These are phyloP conservation scores for Phoebastria nigripes DNA, from an alignment of 2,797 vertebrate genomes.

Conservation along the genomic window DNA sequence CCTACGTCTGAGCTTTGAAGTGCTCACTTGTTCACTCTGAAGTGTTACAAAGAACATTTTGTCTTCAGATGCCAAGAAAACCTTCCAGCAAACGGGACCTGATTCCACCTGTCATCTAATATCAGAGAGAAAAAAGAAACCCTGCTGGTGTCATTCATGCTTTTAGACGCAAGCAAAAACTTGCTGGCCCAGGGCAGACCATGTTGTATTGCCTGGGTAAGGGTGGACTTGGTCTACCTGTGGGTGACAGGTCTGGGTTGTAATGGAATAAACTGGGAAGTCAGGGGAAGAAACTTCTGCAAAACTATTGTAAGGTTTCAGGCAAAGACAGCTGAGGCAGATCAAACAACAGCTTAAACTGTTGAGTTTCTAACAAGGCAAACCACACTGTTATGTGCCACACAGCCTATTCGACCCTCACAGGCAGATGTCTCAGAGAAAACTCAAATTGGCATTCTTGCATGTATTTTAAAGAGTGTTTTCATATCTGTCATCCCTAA, in stretches of 20 bases:
- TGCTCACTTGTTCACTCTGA: slow-evolving; percentile 19
- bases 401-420: background rate
- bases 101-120: slow-evolving; percentile 28
- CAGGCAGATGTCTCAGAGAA: background rate
- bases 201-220: background rate
- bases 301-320: background rate
- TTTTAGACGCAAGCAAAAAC: background rate
- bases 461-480: background rate
- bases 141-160: background rate
- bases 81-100: slow-evolving; percentile 9
- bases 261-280: background rate
- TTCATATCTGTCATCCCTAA: background rate
- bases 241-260: background rate
- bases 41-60: slow-evolving; percentile 49
- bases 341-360: background rate
- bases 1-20: slow-evolving; percentile 24
- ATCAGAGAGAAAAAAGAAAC: background rate
- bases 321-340: background rate
- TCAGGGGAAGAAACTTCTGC: background rate
- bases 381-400: background rate
- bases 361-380: background rate
- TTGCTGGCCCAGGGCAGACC: background rate
- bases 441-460: background rate
- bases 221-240: background rate
- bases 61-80: slow-evolving; percentile 44